Percentiles rank a stretch among this genome's conserved stretches.
Evolutionary conservation across 2,113 vertebrate genomes (phyloP).

Genomic region (Corythoichthys haematopterus): DNA sequence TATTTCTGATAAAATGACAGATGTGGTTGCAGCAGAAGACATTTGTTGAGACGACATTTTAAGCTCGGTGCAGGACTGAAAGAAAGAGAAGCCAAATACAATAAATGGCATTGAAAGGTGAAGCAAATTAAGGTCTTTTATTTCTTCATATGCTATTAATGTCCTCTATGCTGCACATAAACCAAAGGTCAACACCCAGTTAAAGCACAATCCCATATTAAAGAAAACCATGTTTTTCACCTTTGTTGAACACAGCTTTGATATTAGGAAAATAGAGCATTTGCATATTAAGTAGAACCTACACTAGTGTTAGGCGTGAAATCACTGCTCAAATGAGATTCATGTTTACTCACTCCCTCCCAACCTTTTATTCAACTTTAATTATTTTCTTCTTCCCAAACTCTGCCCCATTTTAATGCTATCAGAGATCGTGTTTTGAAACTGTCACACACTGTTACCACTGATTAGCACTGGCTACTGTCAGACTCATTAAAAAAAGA

Average conservation of each 20-base stretch:
- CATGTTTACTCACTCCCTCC: slow-evolving; percentile 23
- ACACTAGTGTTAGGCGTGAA: neutral
- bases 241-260: slow-evolving; percentile 15
- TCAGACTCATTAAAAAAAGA: slow-evolving; percentile 45
- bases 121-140: slow-evolving; percentile 44
- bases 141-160: slow-evolving; percentile 4
- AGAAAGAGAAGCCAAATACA: slow-evolving; percentile 17
- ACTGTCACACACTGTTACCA: slow-evolving; percentile 30
- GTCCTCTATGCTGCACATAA: slow-evolving; percentile 8
- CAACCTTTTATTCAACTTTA: slow-evolving; percentile 16
- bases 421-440: slow-evolving; percentile 34
- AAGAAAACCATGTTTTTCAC: slow-evolving; percentile 9
- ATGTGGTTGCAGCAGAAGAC: slow-evolving; percentile 27
- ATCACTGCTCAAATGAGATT: slow-evolving; percentile 12
- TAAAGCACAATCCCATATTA: slow-evolving; percentile 14
- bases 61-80: slow-evolving; percentile 9
- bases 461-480: slow-evolving; percentile 33
- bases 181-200: slow-evolving; percentile 10
- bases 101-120: slow-evolving; percentile 9
- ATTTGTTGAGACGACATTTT: slow-evolving; percentile 21
- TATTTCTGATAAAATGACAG: slow-evolving; percentile 53
- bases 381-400: slow-evolving; percentile 19
- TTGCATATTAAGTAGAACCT: slow-evolving; percentile 15
- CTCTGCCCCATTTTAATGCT: slow-evolving; percentile 28
- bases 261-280: neutral